phyloP scores from a whole-genome alignment of 2,113 vertebrate genomes.

The Lucifuga dentata region DNA sequence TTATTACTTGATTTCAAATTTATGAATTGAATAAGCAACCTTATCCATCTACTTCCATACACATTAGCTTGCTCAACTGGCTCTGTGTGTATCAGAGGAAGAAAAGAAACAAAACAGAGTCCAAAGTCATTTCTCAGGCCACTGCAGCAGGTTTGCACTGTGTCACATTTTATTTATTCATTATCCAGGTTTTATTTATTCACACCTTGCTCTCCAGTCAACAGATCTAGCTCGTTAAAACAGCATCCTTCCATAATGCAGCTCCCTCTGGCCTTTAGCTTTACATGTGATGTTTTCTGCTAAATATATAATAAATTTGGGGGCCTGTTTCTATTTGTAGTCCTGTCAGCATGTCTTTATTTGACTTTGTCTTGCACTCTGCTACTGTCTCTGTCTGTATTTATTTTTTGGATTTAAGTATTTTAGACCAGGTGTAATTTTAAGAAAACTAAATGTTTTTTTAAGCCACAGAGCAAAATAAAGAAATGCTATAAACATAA shows the following conservation, averaged over 20 bases:
- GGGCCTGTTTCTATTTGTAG: too few species aligned
- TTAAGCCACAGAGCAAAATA: too few species aligned
- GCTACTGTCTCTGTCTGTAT: too few species aligned
- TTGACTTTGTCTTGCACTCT: neutral
- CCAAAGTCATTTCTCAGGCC: conserved; percentile 8
- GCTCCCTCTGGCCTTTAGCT: neutral
- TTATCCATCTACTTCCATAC: neutral
- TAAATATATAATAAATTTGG: neutral
- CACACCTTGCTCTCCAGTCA: conserved; percentile 30
- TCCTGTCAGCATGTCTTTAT: neutral
- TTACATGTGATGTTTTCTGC: neutral
- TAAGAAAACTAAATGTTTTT: too few species aligned
- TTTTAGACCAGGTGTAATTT: too few species aligned
- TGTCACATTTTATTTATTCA: conserved; percentile 53
- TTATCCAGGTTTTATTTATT: conserved; percentile 50
- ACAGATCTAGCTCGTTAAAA: conserved; percentile 19
- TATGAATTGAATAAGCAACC: neutral
- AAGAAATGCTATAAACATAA: too few species aligned
- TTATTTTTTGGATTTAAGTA: too few species aligned
- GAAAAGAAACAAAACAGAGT: conserved; percentile 6
- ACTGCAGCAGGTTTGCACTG: conserved; percentile 3
- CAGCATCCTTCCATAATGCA: neutral
- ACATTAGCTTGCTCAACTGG: neutral
- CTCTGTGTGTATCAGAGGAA: conserved; percentile 1
- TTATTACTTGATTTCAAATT: neutral